These are phyloP conservation scores for Pipa parva DNA, from an alignment of 2,113 vertebrate species.

Conservation along the genomic window DNA sequence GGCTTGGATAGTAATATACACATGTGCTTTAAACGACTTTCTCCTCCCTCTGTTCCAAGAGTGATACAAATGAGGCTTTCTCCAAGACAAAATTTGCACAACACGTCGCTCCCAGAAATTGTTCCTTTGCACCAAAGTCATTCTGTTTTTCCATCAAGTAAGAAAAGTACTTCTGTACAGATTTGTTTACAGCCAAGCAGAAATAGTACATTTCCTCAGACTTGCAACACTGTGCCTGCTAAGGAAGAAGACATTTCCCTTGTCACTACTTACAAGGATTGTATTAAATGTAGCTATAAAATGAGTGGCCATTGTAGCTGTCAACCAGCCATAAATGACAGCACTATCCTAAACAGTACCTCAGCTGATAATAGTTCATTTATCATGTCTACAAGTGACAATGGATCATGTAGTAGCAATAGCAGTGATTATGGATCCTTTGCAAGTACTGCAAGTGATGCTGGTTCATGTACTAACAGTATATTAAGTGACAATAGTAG, in stretches of 20 bases:
- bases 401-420: slow-evolving; percentile 57
- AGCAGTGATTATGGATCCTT: slow-evolving; percentile 66
- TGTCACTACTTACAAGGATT: slow-evolving; percentile 40
- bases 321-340: slow-evolving; percentile 19
- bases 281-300: background rate
- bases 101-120: slow-evolving; percentile 66
- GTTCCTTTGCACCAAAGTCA: slow-evolving; percentile 59
- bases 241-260: slow-evolving; percentile 46
- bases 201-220: slow-evolving; percentile 50
- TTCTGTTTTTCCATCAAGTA: slow-evolving; percentile 64
- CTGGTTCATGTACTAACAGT: slow-evolving; percentile 75
- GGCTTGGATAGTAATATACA: slow-evolving; percentile 59
- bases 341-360: slow-evolving; percentile 40
- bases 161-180: slow-evolving; percentile 79
- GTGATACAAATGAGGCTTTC: slow-evolving; percentile 75
- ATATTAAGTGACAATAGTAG: slow-evolving; percentile 59
- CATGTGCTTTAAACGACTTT: slow-evolving; percentile 54
- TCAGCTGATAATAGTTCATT: slow-evolving; percentile 43
- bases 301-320: slow-evolving; percentile 38
- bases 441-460: slow-evolving; percentile 65
- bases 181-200: slow-evolving; percentile 79
- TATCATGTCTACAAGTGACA: slow-evolving; percentile 55
- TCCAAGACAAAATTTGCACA: slow-evolving; percentile 57
- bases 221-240: slow-evolving; percentile 37
- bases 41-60: slow-evolving; percentile 59